Evolutionary conservation across 2,888 invertebrate genomes (phyloP), one percentile per base, ranked within the genome.

Genomic region (Ectemnius continuus): DNA sequence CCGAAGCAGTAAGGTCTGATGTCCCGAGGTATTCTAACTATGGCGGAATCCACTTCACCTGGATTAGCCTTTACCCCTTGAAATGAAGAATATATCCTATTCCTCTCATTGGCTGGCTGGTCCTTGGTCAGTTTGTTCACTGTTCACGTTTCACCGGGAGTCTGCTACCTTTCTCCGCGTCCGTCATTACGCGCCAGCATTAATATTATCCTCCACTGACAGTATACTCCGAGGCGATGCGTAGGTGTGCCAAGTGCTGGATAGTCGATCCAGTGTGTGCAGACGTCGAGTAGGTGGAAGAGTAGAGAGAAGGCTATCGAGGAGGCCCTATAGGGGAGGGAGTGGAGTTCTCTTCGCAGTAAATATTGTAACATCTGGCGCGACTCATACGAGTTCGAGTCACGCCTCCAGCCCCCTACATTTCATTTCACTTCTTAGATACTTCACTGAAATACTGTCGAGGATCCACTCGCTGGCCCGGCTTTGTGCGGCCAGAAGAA

Each of bases 281-380:
- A 8, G 3, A 36, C 36, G 36, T 6, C 36, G 36, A 36, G 36
- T 36, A 36, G 36, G 36, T 36, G 36, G 36, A 36, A 23, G 23
- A 23, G 36, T 8, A 73, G 61, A 58, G 69, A 69, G 64, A 52
- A 56, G 72, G 67, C 64, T 67, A 63, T 74, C 75, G 70, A 52
- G 61, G 28, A 52, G 52, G 52, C 8, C 1, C 1, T 52, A 52
- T 16, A 52, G 52, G 74, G 74, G 70, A 62, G 28, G 66, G 75
- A 66, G 59, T 61, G 61, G 64, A 64, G 72, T 69, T 77, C 80
- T 79, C 69, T 74, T 76, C 76, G 85, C 86, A 86, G 86, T 89
- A 88, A 89, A 89, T 89, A 89, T 87, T 87, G 89, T 84, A 89
- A 87, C 89, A 89, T 88, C 89, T 89, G 89, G 87, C 73, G 82